These are phyloP conservation scores for Hoplostethus mediterraneus DNA, from an alignment of 2,797 vertebrate species.

Conservation along the genomic window DNA sequence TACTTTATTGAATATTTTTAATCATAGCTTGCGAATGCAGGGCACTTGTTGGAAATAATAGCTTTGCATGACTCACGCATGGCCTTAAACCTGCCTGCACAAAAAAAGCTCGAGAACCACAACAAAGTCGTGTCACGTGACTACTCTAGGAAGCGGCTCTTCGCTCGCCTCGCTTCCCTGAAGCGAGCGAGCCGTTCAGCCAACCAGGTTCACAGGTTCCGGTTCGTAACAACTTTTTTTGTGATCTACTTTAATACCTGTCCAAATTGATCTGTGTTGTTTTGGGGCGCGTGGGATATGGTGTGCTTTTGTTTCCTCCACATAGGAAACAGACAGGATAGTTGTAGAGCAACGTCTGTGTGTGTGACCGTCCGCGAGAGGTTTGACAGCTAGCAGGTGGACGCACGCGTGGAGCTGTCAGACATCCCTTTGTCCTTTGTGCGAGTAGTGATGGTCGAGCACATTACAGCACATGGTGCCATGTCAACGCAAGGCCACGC, in stretches of 20 bases:
- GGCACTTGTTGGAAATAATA: no score
- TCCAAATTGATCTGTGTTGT: not conserved
- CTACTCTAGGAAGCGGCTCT: constrained; percentile 62
- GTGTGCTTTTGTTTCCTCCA: no score
- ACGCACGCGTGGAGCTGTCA: not conserved
- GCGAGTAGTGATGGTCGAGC: constrained; percentile 15
- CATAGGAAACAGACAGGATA: fast-evolving
- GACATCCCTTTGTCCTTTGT: not conserved
- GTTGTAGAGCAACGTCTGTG: not conserved
- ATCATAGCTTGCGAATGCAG: no score
- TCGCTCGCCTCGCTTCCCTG: no score
- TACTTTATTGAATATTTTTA: no score
- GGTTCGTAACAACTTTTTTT: not conserved
- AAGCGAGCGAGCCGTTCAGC: not conserved
- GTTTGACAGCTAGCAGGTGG: constrained; percentile 72
- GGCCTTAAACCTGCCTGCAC: no score
- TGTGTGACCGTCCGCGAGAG: constrained; percentile 37
- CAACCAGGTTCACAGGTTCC: constrained; percentile 33
- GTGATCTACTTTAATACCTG: not conserved
- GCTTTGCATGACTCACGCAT: no score
- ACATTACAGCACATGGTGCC: constrained; percentile 23
- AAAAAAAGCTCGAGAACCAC: no score
- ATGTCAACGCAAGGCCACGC: not conserved
- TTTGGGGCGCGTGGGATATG: not conserved
- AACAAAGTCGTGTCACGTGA: constrained; percentile 63